Evolutionary conservation across 2,797 vertebrate species (phyloP), one percentile per base, ranked within the genome.

Genomic region (Tamandua tetradactyla): DNA sequence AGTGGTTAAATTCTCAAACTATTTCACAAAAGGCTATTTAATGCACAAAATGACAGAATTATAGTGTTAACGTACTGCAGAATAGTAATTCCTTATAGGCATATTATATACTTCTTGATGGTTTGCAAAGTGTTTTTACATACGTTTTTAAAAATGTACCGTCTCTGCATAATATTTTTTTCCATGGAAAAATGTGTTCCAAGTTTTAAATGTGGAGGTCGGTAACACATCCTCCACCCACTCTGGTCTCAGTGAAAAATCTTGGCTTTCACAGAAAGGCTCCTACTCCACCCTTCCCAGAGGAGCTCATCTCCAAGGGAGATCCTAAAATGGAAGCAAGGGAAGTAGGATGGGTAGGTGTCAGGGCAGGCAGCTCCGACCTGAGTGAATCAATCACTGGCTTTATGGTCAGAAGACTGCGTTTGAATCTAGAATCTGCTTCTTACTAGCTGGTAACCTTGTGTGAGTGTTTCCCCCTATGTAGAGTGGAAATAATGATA

Each of bases 21-120:
- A 82, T 64, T 92, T 96, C 69, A 83, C 96, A 92, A 95, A 96
- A 96, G 30, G 35, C 85, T 79, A 85, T 93, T 96, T 93, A 95
- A 96, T 94, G 87, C 81, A 89, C 44, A 66, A 66, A 37, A 62
- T 92, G 72, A 96, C 0, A 0, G 89, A 95, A 94, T 95, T 92
- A 75, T 2, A 82, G 94, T 44, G 87, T 89, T 96, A 97, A 97
- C 94, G 93, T 79, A 92, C 76, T 95, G 68, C 49, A 78, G 89
- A 94, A 42, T 69, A 86, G 37, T 80, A 80, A 94, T 94, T 97
- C 93, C 89, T 95, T 90, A 80, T 49, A 94, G 93, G 20, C 72
- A 52, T 90, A 94, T 95, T 89, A 92, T 69, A 76, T 75, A 92
- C 74, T 94, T 76, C 91, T 94, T 40, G 59, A 93, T 82, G 52